Conservation (phyloP, 2,888 invertebrate genomes). For the Drosophila helvetica region DNA sequence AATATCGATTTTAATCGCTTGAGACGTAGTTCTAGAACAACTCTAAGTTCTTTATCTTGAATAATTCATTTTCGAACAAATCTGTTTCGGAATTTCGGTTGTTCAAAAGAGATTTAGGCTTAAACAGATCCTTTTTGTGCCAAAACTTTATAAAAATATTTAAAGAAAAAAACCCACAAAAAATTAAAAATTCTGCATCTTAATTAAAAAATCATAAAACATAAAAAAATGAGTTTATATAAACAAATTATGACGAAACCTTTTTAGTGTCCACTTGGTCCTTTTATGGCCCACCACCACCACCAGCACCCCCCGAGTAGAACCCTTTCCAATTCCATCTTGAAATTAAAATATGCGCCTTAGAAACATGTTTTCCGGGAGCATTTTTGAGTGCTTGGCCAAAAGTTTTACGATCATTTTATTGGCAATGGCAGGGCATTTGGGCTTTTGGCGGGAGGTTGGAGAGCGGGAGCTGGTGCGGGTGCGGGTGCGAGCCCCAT, state of each 20-base stretch:
- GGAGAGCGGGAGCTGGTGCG: neutral
- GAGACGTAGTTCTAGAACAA: neutral
- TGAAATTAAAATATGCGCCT: constrained; percentile 51
- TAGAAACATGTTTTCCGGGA: constrained; percentile 25
- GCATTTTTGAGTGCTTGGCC: constrained; percentile 17
- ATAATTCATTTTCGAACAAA: too few species aligned
- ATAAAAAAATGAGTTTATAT: constrained; percentile 7
- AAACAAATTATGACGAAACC: constrained; percentile 49
- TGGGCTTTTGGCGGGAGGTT: constrained; percentile 1
- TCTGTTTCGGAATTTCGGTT: too few species aligned
- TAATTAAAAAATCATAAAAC: constrained; percentile 42
- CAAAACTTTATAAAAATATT: neutral
- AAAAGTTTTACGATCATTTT: constrained; percentile 68
- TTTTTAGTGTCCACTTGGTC: constrained; percentile 43
- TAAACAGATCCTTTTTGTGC: neutral
- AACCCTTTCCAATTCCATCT: constrained; percentile 18
- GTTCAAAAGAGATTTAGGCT: too few species aligned
- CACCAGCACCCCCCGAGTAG: neutral
- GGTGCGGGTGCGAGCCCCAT: neutral
- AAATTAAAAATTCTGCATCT: neutral
- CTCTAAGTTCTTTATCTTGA: too few species aligned
- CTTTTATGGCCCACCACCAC: constrained; percentile 35
- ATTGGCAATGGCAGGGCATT: constrained; percentile 39
- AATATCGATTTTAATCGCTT: neutral
- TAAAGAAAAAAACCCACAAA: neutral